phyloP scores from a whole-genome alignment of 2,797 vertebrate genomes.

The Macrochelys suwanniensis region DNA sequence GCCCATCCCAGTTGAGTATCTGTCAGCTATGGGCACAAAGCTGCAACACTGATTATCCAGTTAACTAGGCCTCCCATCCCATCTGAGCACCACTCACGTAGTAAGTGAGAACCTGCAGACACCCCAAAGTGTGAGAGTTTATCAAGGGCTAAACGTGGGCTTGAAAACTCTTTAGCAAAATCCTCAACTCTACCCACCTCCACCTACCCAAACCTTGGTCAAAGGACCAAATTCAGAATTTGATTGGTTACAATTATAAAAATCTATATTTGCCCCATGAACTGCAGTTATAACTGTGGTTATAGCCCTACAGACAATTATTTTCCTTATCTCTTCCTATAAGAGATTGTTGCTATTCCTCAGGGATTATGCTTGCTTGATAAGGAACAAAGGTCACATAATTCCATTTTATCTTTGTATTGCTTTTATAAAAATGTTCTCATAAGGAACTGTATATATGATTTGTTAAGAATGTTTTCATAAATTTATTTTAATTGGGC shows the following conservation, averaged over 20 bases:
- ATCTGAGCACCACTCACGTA: accelerated
- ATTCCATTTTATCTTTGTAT: neutral
- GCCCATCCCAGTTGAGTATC: neutral
- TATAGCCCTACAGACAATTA: neutral
- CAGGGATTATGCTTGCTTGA: neutral
- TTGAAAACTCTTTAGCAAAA: neutral
- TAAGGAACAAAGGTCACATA: neutral
- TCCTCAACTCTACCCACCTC: neutral
- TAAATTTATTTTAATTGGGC: neutral
- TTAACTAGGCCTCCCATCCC: neutral
- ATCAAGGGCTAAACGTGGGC: neutral
- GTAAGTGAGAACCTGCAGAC: neutral
- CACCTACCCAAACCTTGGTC: neutral
- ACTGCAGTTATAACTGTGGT: neutral
- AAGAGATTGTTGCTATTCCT: neutral
- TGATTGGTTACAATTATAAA: neutral
- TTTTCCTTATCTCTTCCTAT: neutral
- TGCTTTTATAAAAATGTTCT: neutral
- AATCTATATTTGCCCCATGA: neutral
- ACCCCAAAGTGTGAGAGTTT: neutral
- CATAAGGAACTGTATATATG: neutral
- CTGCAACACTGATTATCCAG: neutral
- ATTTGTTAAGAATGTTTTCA: neutral
- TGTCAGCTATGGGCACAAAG: neutral
- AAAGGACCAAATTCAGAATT: neutral